Base-by-base conservation (phyloP, 2,888 invertebrate species). In the Galeruca laticollis region DNA sequence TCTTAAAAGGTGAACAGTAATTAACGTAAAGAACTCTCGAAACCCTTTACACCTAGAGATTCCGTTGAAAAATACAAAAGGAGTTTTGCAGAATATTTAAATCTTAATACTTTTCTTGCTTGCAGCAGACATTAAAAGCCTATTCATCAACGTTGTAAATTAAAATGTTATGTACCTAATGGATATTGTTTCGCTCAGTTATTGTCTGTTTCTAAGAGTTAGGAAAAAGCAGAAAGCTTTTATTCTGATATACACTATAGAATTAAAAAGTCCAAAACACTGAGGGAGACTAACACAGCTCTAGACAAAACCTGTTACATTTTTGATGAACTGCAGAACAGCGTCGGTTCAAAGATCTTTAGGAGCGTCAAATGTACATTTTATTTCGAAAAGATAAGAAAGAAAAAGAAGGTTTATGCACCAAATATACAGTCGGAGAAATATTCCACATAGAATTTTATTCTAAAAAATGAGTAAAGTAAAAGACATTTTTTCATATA, bases 131-230 rank as follows among this genome's bases (percentile, higher is more conserved):
- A 47, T 54, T 54, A 54, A 54, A 54, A 54, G 54, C n/a, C 31
- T 54, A 54, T 54, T 54, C 59, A 60, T 35, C 21, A 21, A n/a
- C 43, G 40, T 60, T 60, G 37, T 37, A 60, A 60, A 60, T 40
- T 21, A 37, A 60, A 60, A 60, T 40, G 40, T 60, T 37, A 60
- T 35, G 15, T 56, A 33, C 56, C 33, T 56, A 56, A 56, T 56
- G 56, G 35, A 56, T 56, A 56, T 56, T 56, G 56, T 56, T 56
- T 15, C 15, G 10, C 33, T 31, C 10, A 56, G 56, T 56, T 35
- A 33, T 56, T 56, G 26, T 56, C 31, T 56, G 18, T 47, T 47
- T 2, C 47, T 15, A 18, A 47, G 18, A 47, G 18, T 47, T 2
- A 9, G 47, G 5, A 47, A 47, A 47, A 47, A 47, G 15, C 18